Percentiles rank a stretch among this genome's conserved stretches.
phyloP scores from a whole-genome alignment of 2,113 vertebrate genomes.

The Hiodon alosoides region DNA sequence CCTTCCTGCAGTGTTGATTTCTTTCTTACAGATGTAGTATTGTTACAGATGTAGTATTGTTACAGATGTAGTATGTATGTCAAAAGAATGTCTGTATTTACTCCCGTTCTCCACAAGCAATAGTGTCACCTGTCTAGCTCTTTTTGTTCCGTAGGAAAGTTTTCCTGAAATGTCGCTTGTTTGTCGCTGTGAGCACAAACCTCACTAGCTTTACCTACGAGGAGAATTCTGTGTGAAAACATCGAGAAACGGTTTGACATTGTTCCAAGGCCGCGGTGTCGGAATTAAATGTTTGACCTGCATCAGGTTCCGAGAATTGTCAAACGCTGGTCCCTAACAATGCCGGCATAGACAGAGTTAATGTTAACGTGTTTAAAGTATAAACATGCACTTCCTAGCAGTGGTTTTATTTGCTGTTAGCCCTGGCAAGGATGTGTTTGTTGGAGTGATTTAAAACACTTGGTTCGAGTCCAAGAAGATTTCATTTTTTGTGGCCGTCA shows the following conservation, averaged over 20 bases:
- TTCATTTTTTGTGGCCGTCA: constrained; percentile 3
- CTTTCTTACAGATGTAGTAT: no score
- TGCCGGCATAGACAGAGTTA: constrained; percentile 49
- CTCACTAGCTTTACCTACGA: constrained; percentile 17
- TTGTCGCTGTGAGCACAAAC: constrained; percentile 6
- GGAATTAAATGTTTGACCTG: constrained; percentile 44
- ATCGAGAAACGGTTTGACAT: constrained; percentile 61
- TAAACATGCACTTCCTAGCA: constrained; percentile 53
- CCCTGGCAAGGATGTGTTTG: constrained; percentile 47
- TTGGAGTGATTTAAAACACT: constrained; percentile 49
- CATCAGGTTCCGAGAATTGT: constrained; percentile 62
- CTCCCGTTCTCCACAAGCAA: background rate
- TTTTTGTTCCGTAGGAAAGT: no score
- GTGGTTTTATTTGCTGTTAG: constrained; percentile 50
- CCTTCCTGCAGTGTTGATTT: no score
- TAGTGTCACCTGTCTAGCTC: no score
- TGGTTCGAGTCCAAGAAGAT: constrained; percentile 34
- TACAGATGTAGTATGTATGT: background rate
- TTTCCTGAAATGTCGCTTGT: constrained; percentile 18
- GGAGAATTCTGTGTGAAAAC: constrained; percentile 47
- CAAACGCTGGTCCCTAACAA: constrained; percentile 48
- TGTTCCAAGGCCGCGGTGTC: constrained; percentile 40
- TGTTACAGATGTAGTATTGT: no score
- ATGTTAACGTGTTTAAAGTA: constrained; percentile 52
- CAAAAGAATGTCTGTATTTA: background rate